Base-by-base conservation (phyloP, 2,888 invertebrate genomes). In the Tuta absoluta region DNA sequence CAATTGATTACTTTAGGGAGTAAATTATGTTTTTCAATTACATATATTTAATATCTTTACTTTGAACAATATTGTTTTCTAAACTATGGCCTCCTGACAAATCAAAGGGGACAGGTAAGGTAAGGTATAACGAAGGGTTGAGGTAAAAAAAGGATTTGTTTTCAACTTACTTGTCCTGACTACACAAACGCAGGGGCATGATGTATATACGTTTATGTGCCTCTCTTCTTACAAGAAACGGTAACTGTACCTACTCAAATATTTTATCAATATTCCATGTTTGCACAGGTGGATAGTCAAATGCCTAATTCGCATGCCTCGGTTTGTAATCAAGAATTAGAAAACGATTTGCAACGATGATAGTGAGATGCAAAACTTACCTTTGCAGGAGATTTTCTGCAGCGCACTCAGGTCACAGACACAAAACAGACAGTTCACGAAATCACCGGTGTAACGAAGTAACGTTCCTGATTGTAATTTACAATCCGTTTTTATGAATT, bases 401-500 rank as follows among this genome's bases (percentile, higher is more conserved):
- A 57, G n/a, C 17, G 4, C 14, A 14, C 14, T 5, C 21, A 17
- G n/a, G 33, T 28, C 19, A 56, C 21, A 51, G 33, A 41, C 53
- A 49, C 51, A 19, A 62, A 53, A 41, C 48, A 28, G 24, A 24
- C 45, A 17, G 51, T 45, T 28, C n/a, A 49, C 56, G 53, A 12
- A 17, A 41, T 41, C 60, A 64, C 64, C 41, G 24, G n/a, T n/a
- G 1, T 10, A 5, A 69, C 67, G 63, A 67, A 68, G 24, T 12
- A 21, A 19, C 23, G 41, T 63, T 49, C 41, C 37, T 33, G 67
- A 69, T 62, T 67, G 64, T 28, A 67, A 64, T 71, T n/a, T 51
- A 63, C 17, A 68, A 67, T 68, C 53, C 63, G 70, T 71, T 69
- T 63, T 37, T 48, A 48, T 69, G 63, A 67, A 24, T 64, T 60